phyloP scores from a whole-genome alignment of 1,140 invertebrate species.

The Periplaneta americana region DNA sequence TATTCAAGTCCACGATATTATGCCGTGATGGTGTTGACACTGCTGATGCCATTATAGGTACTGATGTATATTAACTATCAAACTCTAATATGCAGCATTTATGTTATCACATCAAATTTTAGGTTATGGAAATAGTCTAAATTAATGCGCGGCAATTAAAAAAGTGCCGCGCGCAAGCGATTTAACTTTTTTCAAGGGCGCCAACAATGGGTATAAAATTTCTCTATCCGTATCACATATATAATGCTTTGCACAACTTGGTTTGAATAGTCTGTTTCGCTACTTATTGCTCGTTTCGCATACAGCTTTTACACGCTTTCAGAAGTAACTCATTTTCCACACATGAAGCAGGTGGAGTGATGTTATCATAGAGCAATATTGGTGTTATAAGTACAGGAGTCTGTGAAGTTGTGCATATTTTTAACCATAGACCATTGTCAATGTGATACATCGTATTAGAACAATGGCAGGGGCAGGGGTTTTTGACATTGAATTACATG shows the following conservation, averaged over 20 bases:
- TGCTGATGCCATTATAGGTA: neutral
- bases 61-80: neutral
- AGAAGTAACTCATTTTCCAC: constrained; percentile 1
- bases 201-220: neutral
- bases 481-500: constrained; percentile 85
- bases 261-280: neutral
- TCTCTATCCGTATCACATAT: neutral
- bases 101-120: neutral
- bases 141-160: neutral
- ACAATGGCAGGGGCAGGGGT: constrained; percentile 65
- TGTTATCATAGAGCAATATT: constrained; percentile 1
- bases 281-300: neutral
- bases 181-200: neutral
- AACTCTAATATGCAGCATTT: too few relatives aligned
- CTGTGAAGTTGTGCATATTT: neutral
- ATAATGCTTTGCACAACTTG: neutral
- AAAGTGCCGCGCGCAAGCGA: neutral
- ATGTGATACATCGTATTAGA: constrained; percentile 14
- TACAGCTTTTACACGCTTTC: neutral
- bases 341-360: constrained; percentile 15
- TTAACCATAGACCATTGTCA: neutral
- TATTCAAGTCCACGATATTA: neutral
- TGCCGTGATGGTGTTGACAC: neutral
- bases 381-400: neutral
- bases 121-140: neutral